Conservation (phyloP, 2,797 vertebrate species). For the Myotis vivesi region DNA sequence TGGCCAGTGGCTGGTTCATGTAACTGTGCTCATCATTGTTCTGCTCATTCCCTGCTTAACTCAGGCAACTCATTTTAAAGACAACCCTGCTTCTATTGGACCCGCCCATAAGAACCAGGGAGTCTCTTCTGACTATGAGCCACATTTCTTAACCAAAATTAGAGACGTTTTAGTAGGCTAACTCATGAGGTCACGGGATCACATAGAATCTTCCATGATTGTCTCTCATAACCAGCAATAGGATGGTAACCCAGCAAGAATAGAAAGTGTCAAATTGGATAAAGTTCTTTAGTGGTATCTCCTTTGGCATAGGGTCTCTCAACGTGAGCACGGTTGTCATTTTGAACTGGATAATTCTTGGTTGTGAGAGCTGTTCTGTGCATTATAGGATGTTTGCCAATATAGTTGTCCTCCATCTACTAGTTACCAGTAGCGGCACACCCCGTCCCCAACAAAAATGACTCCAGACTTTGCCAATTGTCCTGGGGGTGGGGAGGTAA, state of each 20-base stretch:
- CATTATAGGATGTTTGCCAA: not conserved
- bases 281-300: not conserved
- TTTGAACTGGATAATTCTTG: not conserved
- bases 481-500: rapidly evolving
- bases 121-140: not conserved
- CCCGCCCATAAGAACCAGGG: not conserved
- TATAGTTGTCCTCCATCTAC: not conserved
- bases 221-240: not conserved
- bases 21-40: not conserved
- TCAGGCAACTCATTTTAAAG: not conserved
- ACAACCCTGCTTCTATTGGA: not conserved
- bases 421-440: not conserved
- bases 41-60: not conserved
- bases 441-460: not conserved
- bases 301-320: not conserved
- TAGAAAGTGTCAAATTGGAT: not conserved
- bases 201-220: not conserved
- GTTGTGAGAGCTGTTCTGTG: not conserved
- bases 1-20: not conserved
- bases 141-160: not conserved
- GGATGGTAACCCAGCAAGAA: not conserved
- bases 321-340: not conserved
- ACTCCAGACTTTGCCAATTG: not conserved
- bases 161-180: not conserved
- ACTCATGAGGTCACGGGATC: not conserved